Evolutionary conservation across 1,140 invertebrate genomes (phyloP), one percentile per base, ranked within the genome.

Genomic region (Cylas formicarius): DNA sequence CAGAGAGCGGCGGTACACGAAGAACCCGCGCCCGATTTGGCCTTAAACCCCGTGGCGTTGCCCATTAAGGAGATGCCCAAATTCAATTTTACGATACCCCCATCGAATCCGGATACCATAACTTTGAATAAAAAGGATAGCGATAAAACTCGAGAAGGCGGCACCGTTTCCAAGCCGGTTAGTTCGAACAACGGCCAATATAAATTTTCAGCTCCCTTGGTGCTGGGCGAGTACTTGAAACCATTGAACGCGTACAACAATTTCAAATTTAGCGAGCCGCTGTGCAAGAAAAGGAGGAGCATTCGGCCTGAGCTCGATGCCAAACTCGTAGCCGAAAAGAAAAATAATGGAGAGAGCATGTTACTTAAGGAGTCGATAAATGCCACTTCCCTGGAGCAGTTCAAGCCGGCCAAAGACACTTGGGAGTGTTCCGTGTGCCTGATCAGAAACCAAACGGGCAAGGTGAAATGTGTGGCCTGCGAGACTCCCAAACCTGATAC

Each of bases 61-160:
- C 75, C 78, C n/a, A 75, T 77, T 24, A 73, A 75, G 34, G 72
- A 69, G n/a, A 53, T 77, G 32, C 78, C 78, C 0, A 76, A 67
- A 44, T 77, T 80, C 46, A 74, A 78, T 48, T 69, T 76, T 21
- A 53, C 72, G 36, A 62, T 69, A 18, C 56, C 62, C 13, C 53
- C 50, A n/a, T 52, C n/a, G n/a, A n/a, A 47, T 11, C 23, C 11
- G 9, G 11, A 3, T 2, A 28, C n/a, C n/a, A 29, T 28, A 27
- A 26, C 33, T 34, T 13, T n/a, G 13, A 22, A 16, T 14, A 7
- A 7, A 18, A 33, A 33, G 26, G 9, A 4, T 19, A 6, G 2
- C 13, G 9, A 19, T 2, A 13, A 21, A 21, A 4, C 1, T 3
- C 6, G 14, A 1, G 5, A 19, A 33, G 16, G 9, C 32, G 28